Evolutionary conservation across 2,797 vertebrate species (phyloP).

Genomic region (Urosaurus nigricauda): DNA sequence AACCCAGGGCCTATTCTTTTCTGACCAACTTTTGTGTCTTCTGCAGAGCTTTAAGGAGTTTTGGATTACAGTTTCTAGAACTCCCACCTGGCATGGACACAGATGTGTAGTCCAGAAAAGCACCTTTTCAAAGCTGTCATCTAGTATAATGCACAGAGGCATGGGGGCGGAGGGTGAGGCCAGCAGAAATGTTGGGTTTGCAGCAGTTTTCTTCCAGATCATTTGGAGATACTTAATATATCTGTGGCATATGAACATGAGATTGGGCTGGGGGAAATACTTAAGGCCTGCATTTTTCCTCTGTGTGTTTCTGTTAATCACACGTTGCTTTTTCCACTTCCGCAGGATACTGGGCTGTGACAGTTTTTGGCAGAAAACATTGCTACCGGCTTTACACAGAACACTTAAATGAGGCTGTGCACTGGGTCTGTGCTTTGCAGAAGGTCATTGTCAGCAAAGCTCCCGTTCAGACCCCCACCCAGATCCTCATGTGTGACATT

Average conservation of each 20-base stretch:
- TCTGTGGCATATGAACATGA: neutral
- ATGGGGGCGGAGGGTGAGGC: too few species aligned
- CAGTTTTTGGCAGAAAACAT: slow-evolving; percentile 93
- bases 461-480: slow-evolving; percentile 93
- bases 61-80: neutral
- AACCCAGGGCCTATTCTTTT: neutral
- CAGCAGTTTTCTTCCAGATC: neutral
- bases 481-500: slow-evolving; percentile 93
- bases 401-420: slow-evolving; percentile 92
- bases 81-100: neutral
- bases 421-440: slow-evolving; percentile 92
- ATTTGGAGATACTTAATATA: too few species aligned
- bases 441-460: slow-evolving; percentile 94
- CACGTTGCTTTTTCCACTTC: slow-evolving; percentile 14
- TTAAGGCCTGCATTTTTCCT: neutral
- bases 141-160: too few species aligned
- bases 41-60: neutral
- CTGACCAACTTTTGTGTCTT: neutral
- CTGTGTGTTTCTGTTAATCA: neutral
- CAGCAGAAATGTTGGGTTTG: neutral
- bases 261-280: neutral
- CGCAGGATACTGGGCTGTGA: slow-evolving; percentile 93
- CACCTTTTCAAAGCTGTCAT: too few species aligned
- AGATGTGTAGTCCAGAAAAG: too few species aligned
- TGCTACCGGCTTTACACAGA: slow-evolving; percentile 92